Percentiles rank a stretch among this genome's conserved stretches.
These are phyloP conservation scores for Barbus barbus DNA, from an alignment of 2,113 vertebrate genomes.

Conservation along the genomic window DNA sequence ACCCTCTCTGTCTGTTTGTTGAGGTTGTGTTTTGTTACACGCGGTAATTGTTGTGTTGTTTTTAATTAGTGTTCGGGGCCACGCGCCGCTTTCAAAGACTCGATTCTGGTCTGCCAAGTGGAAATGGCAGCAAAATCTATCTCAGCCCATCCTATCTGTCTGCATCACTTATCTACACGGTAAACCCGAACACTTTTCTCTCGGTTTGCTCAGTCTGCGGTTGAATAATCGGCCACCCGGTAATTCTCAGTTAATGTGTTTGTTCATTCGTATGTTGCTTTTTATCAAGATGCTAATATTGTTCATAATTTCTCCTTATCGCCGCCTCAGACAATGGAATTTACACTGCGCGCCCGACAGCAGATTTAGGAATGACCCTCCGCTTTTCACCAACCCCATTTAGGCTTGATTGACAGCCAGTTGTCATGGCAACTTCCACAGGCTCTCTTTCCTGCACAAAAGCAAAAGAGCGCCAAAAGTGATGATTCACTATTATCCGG, in stretches of 20 bases:
- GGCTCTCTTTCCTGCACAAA: conserved; percentile 36
- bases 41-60: conserved; percentile 60
- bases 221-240: conserved; percentile 46
- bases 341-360: conserved; percentile 67
- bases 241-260: conserved; percentile 70
- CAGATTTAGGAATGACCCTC: conserved; percentile 69
- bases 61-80: conserved; percentile 52
- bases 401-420: conserved; percentile 75
- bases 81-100: conserved; percentile 13
- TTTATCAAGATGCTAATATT: conserved; percentile 76
- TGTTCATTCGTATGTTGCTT: conserved; percentile 67
- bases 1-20: conserved; percentile 73
- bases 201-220: conserved; percentile 39
- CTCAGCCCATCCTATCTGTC: conserved; percentile 28
- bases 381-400: conserved; percentile 58
- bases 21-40: conserved; percentile 70
- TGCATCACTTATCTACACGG: conserved; percentile 28
- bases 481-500: conserved; percentile 40
- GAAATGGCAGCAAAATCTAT: conserved; percentile 36
- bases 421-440: conserved; percentile 83
- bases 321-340: conserved; percentile 71
- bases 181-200: conserved; percentile 31
- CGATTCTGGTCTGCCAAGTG: conserved; percentile 66
- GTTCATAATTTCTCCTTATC: conserved; percentile 80
- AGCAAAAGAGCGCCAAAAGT: conserved; percentile 1